phyloP scores from a whole-genome alignment of 2,888 invertebrate genomes.

The Glomeris marginata region DNA sequence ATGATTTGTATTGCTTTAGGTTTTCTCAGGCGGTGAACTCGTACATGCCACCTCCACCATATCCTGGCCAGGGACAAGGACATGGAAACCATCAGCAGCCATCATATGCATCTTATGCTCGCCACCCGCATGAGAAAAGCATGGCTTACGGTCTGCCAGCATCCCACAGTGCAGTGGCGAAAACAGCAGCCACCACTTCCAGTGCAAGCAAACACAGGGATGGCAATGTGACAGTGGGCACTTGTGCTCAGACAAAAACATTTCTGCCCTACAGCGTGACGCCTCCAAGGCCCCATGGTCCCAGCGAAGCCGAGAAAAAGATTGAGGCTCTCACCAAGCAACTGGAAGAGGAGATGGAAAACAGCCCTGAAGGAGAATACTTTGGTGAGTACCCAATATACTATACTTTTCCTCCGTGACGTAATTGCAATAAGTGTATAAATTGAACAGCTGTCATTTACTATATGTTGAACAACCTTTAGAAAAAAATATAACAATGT shows the following conservation, averaged over 20 bases:
- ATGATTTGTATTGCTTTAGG: background rate
- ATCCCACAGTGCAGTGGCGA: background rate
- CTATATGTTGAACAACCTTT: too few species aligned
- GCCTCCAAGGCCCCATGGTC: slow-evolving; percentile 66
- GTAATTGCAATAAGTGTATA: background rate
- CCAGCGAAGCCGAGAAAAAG: slow-evolving; percentile 83
- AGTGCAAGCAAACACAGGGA: slow-evolving; percentile 8
- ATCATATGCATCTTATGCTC: background rate
- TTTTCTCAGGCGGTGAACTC: background rate
- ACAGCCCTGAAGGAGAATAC: slow-evolving; percentile 88
- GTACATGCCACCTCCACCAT: slow-evolving; percentile 19
- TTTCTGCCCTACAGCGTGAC: slow-evolving; percentile 75
- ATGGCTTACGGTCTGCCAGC: too few species aligned
- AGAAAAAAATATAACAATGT: too few species aligned
- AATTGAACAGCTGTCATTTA: background rate
- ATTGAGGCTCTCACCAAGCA: slow-evolving; percentile 83
- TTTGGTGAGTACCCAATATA: slow-evolving; percentile 79
- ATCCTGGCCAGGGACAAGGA: slow-evolving; percentile 16
- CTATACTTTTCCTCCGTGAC: too few species aligned
- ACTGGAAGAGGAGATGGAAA: slow-evolving; percentile 89
- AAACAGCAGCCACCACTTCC: slow-evolving; percentile 11
- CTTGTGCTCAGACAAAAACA: slow-evolving; percentile 16
- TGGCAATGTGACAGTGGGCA: too few species aligned
- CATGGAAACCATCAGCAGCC: background rate
- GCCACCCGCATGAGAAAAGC: too few species aligned